phyloP scores from a whole-genome alignment of 2,797 vertebrate species.

The Sebastes dallii region DNA sequence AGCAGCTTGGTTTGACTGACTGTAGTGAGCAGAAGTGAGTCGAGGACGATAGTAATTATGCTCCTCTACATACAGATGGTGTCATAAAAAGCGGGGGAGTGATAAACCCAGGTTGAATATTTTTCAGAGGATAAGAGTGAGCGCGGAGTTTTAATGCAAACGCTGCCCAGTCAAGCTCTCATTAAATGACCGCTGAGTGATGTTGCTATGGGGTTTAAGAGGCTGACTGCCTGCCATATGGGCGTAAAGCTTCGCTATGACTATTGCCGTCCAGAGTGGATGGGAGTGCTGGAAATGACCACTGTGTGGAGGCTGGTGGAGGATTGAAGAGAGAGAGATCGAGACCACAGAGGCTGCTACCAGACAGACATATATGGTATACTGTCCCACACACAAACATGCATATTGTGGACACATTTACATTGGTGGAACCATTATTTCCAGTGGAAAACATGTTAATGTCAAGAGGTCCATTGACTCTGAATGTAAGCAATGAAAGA shows the following conservation, averaged over 20 bases:
- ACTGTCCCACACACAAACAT: not conserved
- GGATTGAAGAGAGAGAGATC: not conserved
- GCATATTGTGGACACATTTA: not conserved
- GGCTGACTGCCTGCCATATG: constrained; percentile 42
- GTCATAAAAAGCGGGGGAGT: constrained; percentile 7
- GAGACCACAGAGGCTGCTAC: constrained; percentile 25
- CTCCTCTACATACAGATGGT: not conserved
- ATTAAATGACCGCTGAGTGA: constrained; percentile 55
- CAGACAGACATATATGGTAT: constrained; percentile 4
- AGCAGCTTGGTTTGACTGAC: not conserved
- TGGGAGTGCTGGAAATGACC: constrained; percentile 54
- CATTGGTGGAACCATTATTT: not conserved
- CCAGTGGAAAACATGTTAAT: not conserved
- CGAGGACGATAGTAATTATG: not conserved
- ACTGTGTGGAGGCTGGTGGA: constrained; percentile 15
- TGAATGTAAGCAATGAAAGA: not conserved
- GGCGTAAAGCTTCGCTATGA: constrained; percentile 35
- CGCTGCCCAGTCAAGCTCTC: constrained; percentile 22
- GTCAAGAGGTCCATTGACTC: not conserved
- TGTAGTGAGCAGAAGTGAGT: not conserved
- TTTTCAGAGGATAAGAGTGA: constrained; percentile 8
- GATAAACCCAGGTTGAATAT: constrained; percentile 1
- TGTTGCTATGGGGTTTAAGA: constrained; percentile 37
- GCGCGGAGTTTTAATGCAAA: constrained; percentile 16
- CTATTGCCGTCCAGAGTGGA: constrained; percentile 38